Conservation (phyloP, 2,797 vertebrate species). For the Melanotaenia parkinsoni region DNA sequence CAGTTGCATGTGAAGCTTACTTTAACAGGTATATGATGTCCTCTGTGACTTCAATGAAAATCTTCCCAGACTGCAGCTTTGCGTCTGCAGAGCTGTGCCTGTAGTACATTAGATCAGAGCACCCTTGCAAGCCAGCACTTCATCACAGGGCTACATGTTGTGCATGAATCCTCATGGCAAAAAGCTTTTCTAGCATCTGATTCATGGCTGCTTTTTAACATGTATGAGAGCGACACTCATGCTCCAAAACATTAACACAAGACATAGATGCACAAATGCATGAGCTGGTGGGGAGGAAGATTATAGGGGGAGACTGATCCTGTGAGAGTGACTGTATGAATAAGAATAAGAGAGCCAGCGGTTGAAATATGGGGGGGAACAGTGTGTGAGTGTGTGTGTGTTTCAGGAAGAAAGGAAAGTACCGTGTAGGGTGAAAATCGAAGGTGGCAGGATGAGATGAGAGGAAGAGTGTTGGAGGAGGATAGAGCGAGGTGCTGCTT, state of each 20-base stretch:
- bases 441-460: constrained; percentile 21
- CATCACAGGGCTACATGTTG: constrained; percentile 30
- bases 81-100: constrained; percentile 39
- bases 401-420: constrained; percentile 22
- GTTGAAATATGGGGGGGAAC: constrained; percentile 30
- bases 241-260: constrained; percentile 31
- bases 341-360: constrained; percentile 63
- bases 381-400: constrained; percentile 20
- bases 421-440: constrained; percentile 18
- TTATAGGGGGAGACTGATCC: constrained; percentile 64
- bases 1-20: constrained; percentile 3
- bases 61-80: constrained; percentile 31
- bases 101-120: constrained; percentile 34
- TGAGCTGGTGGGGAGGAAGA: constrained; percentile 51
- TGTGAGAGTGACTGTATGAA: constrained; percentile 64
- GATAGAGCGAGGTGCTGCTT: constrained; percentile 28
- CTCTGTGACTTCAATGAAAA: constrained; percentile 40
- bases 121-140: constrained; percentile 27
- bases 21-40: constrained; percentile 29
- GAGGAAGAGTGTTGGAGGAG: constrained; percentile 15
- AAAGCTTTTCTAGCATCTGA: constrained; percentile 48
- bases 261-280: constrained; percentile 21
- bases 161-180: constrained; percentile 36
- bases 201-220: constrained; percentile 40
- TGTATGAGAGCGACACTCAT: constrained; percentile 38